Base-by-base conservation (phyloP, 2,113 vertebrate species). In the Pholis gunnellus region DNA sequence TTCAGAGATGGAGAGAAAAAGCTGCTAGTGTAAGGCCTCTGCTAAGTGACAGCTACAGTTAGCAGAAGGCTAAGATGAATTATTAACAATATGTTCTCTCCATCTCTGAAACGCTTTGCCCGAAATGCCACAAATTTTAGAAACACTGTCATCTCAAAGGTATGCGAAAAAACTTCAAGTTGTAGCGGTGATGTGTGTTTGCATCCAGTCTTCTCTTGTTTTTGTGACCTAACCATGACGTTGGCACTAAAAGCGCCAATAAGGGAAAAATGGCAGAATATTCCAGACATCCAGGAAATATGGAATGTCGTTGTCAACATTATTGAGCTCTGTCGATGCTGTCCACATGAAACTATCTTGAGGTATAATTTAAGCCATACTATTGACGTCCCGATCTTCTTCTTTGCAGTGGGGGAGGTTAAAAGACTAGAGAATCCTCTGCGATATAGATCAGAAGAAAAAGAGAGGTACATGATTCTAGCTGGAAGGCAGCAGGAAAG, bases 401-500 rank as follows among this genome's bases (percentile, higher is more conserved):
- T 75, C 50, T 56, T 18, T 20, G 3, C n/a, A 61, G 65, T 4
- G 22, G 17, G 48, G 63, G 48, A 82, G 46, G 84, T 82, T 82
- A 66, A 77, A 88, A 65, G 71, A 64, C n/a, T 5, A 18, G 46
- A 46, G 56, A 65, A 79, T 82, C 36, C 72, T 80, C 60, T 57
- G 68, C 25, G 7, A 86, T 61, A 74, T 50, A 60, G 40, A 27
- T 82, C 72, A 75, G 82, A 81, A 63, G 64, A 31, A 57, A 60
- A 18, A 42, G 27, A 14, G 40, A 72, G n/a, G 59, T 11, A 50
- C 67, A 57, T 20, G 71, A 63, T 22, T 85, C n/a, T 29, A 6
- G 73, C 84, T 81, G 67, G 79, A 68, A 85, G 80, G 80, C 80
- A 69, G 75, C 20, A 29, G 65, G 36, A 64, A 69, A 67, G 4